A percentile compares a stretch with the other conserved stretches of the same genome.
These are phyloP conservation scores for Drosophila tanythrix DNA, from an alignment of 2,888 invertebrate genomes.

Conservation along the genomic window DNA sequence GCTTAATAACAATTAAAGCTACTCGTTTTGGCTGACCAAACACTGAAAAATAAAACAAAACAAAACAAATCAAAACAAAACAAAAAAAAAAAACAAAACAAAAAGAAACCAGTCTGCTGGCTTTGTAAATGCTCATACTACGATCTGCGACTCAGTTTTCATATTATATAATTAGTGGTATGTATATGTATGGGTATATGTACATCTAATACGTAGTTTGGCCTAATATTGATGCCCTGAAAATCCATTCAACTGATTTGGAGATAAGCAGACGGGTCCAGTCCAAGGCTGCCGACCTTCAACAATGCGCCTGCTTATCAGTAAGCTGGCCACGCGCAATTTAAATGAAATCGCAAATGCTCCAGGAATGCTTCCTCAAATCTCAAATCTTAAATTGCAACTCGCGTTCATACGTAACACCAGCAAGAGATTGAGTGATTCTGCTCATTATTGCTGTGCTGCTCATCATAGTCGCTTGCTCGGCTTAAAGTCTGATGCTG, in stretches of 20 bases:
- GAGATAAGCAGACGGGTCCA: constrained; percentile 20
- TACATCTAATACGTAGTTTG: too few relatives aligned
- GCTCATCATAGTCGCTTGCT: constrained; percentile 53
- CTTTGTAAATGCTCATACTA: constrained; percentile 20
- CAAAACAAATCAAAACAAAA: background rate
- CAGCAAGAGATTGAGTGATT: background rate
- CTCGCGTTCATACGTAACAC: background rate
- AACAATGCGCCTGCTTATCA: constrained; percentile 39
- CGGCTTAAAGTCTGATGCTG: constrained; percentile 10
- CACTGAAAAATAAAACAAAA: constrained; percentile 4
- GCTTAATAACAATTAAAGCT: constrained; percentile 54
- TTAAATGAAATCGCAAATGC: constrained; percentile 19
- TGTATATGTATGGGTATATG: background rate
- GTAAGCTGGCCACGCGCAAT: constrained; percentile 32
- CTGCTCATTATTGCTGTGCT: constrained; percentile 14
- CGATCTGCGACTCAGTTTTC: constrained; percentile 65
- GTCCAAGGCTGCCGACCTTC: constrained; percentile 44
- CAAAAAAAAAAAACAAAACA: constrained; percentile 1
- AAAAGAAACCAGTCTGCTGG: constrained; percentile 57
- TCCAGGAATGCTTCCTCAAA: constrained; percentile 40
- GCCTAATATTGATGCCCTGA: constrained; percentile 13
- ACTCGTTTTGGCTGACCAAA: constrained; percentile 29
- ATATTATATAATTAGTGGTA: constrained; percentile 5
- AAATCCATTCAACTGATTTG: constrained; percentile 20
- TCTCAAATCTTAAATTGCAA: constrained; percentile 11